phyloP scores from a whole-genome alignment of 2,113 vertebrate genomes.

The Rana temporaria region DNA sequence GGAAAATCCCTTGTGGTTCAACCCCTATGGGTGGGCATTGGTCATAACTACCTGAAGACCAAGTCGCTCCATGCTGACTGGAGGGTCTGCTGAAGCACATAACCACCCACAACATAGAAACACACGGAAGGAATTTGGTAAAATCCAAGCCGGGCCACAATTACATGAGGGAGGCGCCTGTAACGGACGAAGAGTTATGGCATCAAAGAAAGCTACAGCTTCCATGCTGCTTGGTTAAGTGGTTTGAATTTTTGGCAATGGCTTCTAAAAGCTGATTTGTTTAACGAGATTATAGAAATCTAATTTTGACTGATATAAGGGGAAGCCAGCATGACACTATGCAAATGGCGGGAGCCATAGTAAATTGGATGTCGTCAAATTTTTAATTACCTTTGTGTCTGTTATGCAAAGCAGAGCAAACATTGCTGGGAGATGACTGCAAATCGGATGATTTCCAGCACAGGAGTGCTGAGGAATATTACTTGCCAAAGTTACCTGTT shows the following conservation, averaged over 20 bases:
- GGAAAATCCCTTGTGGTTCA: too few species aligned
- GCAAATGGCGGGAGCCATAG: conserved; percentile 47
- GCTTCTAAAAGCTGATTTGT: conserved; percentile 49
- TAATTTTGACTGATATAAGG: conserved; percentile 49
- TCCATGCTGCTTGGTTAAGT: conserved; percentile 46
- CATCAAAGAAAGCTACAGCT: background rate
- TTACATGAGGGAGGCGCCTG: background rate
- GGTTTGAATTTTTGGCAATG: conserved; percentile 48
- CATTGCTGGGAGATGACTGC: conserved; percentile 3
- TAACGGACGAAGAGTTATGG: background rate
- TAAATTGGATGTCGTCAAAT: conserved; percentile 50
- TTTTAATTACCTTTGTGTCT: conserved; percentile 53
- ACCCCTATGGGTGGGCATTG: too few species aligned
- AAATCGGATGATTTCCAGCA: conserved; percentile 15
- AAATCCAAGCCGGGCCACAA: background rate
- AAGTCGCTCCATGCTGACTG: too few species aligned
- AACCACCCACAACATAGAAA: background rate
- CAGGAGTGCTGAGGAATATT: conserved; percentile 12
- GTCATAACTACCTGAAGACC: too few species aligned
- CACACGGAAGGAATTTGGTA: background rate
- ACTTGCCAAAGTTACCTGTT: conserved; percentile 14
- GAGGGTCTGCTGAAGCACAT: background rate
- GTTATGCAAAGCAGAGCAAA: conserved; percentile 54
- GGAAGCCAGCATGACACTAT: conserved; percentile 42
- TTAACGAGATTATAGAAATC: conserved; percentile 55